Conservation (phyloP, 2,797 vertebrate species). For the Amblyraja radiata region DNA sequence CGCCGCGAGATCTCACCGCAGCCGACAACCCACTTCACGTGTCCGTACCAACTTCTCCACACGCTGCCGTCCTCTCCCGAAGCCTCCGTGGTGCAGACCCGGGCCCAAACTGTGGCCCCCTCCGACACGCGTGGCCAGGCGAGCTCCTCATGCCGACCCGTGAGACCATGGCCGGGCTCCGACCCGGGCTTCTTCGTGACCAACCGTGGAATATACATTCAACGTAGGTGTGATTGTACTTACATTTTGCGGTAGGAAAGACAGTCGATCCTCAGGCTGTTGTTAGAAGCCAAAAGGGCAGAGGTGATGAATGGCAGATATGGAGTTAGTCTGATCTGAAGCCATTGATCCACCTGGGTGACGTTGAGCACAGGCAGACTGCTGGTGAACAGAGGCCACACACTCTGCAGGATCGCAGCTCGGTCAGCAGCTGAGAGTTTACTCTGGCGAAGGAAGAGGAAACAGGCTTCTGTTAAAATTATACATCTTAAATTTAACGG, state of each 20-base stretch:
- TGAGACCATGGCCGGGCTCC: too few relatives aligned
- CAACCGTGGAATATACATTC: too few relatives aligned
- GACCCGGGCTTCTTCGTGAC: too few relatives aligned
- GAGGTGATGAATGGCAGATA: slow-evolving; percentile 37
- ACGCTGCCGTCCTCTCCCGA: too few relatives aligned
- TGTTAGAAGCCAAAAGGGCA: slow-evolving; percentile 22
- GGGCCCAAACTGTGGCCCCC: too few relatives aligned
- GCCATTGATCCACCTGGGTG: slow-evolving; percentile 38
- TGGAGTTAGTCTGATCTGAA: slow-evolving; percentile 36
- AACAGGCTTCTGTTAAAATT: neutral
- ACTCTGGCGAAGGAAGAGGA: neutral
- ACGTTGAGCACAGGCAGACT: neutral
- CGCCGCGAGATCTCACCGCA: too few relatives aligned
- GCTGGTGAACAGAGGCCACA: slow-evolving; percentile 41
- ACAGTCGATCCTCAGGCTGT: slow-evolving; percentile 23
- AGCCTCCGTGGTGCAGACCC: too few relatives aligned
- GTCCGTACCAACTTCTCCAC: too few relatives aligned
- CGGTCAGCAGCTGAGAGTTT: neutral
- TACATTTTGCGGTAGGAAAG: slow-evolving; percentile 40
- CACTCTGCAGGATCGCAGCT: neutral
- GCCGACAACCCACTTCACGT: too few relatives aligned
- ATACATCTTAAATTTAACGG: neutral
- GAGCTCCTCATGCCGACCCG: too few relatives aligned
- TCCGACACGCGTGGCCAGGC: too few relatives aligned
- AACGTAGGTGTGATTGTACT: neutral